Percentiles rank a stretch among this genome's conserved stretches.
Evolutionary conservation across 2,888 invertebrate genomes (phyloP).

Genomic region (Metellina segmentata): DNA sequence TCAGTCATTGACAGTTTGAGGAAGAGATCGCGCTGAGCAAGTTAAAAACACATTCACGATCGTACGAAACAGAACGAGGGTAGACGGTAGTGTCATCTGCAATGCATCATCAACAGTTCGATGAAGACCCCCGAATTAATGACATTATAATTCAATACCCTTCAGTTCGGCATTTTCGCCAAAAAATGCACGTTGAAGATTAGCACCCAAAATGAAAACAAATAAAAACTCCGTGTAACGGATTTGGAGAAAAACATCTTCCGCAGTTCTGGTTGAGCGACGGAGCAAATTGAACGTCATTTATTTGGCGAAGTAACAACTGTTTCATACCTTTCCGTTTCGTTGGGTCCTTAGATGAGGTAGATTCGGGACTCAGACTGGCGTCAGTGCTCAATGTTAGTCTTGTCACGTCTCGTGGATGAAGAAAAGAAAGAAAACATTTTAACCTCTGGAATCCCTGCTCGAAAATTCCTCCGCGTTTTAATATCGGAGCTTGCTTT

Average conservation of each 20-base stretch:
- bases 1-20: background rate
- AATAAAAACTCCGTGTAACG: background rate
- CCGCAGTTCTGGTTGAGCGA: slow-evolving; percentile 26
- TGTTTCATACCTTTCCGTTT: slow-evolving; percentile 40
- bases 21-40: background rate
- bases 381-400: background rate
- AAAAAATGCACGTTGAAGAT: background rate
- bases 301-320: slow-evolving; percentile 38
- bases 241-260: background rate
- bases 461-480: background rate
- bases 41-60: background rate
- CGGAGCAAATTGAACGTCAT: slow-evolving; percentile 36
- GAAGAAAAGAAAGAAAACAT: background rate
- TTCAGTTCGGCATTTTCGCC: too few relatives aligned
- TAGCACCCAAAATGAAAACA: background rate
- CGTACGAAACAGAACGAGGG: background rate
- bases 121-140: background rate
- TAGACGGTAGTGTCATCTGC: background rate
- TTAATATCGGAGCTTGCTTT: background rate
- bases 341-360: slow-evolving; percentile 7
- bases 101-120: background rate
- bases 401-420: background rate
- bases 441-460: background rate
- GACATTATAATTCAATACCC: background rate
- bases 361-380: background rate